Evolutionary conservation across 2,113 vertebrate genomes (phyloP).

Genomic region (Ageneiosus marmoratus): DNA sequence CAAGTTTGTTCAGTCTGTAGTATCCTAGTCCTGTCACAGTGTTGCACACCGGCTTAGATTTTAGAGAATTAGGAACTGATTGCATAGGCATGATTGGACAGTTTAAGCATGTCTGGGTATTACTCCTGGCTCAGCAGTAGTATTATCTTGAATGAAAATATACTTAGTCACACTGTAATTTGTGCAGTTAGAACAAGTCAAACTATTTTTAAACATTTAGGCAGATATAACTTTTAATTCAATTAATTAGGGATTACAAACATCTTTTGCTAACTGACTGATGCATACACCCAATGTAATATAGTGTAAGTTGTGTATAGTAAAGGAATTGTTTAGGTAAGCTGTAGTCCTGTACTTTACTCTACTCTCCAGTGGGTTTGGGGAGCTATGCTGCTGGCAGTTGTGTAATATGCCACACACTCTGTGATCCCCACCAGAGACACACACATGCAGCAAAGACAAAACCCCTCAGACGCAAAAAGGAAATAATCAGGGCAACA

Average conservation of each 20-base stretch:
- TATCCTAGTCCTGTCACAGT: background rate
- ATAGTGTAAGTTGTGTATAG: background rate
- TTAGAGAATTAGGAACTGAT: background rate
- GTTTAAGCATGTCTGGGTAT: background rate
- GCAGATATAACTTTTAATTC: background rate
- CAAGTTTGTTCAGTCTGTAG: background rate
- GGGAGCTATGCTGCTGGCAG: conserved; percentile 56
- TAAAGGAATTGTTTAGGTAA: background rate
- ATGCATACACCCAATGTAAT: background rate
- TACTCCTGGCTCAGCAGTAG: background rate
- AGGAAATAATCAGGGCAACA: conserved; percentile 75
- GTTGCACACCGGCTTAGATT: background rate
- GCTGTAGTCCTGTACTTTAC: conserved; percentile 1
- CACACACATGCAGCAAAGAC: conserved; percentile 39
- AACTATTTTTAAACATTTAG: background rate
- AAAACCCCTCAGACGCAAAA: conserved; percentile 64
- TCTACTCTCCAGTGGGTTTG: conserved; percentile 30
- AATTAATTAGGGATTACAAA: background rate
- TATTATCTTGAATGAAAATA: background rate
- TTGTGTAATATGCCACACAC: conserved; percentile 65
- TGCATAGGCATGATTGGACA: background rate
- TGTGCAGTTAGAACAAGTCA: background rate
- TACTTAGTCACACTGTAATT: background rate
- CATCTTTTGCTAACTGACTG: background rate
- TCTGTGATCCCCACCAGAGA: conserved; percentile 68